Percentiles rank a stretch among this genome's conserved stretches.
phyloP scores from a whole-genome alignment of 2,888 invertebrate species.

The Drosophila maculinotata region DNA sequence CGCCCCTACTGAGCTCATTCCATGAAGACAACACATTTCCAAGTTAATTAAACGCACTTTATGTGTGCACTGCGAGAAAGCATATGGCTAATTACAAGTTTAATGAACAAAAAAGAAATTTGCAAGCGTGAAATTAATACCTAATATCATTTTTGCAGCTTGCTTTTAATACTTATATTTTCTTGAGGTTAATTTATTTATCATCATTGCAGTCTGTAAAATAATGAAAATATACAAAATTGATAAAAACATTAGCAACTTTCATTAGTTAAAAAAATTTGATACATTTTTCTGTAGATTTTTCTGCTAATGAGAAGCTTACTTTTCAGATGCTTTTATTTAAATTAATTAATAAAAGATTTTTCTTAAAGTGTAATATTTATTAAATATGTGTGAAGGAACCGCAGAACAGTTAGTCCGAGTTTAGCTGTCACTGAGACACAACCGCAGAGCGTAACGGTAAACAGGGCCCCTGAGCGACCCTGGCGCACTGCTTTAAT shows the following conservation, averaged over 20 bases:
- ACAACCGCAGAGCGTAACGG: constrained; percentile 55
- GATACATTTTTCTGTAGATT: too few relatives aligned
- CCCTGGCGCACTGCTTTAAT: constrained; percentile 52
- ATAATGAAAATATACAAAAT: too few relatives aligned
- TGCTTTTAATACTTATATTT: too few relatives aligned
- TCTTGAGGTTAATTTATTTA: too few relatives aligned
- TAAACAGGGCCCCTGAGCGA: constrained; percentile 32
- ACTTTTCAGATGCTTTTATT: too few relatives aligned
- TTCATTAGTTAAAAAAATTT: too few relatives aligned
- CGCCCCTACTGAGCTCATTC: background rate
- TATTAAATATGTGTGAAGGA: background rate
- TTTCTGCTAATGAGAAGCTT: too few relatives aligned
- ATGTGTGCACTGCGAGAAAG: constrained; percentile 40
- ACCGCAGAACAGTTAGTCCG: constrained; percentile 46
- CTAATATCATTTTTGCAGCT: too few relatives aligned
- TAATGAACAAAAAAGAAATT: background rate
- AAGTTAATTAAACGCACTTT: constrained; percentile 27
- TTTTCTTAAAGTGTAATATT: constrained; percentile 6
- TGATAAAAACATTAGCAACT: too few relatives aligned
- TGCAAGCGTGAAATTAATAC: background rate
- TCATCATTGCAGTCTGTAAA: too few relatives aligned
- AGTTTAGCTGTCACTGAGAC: constrained; percentile 45
- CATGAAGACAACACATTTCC: constrained; percentile 5
- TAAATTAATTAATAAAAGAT: background rate
- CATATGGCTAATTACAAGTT: background rate